Evolutionary conservation across 2,113 vertebrate genomes (phyloP), one percentile per base, ranked within the genome.

Genomic region (Ahaetulla prasina): DNA sequence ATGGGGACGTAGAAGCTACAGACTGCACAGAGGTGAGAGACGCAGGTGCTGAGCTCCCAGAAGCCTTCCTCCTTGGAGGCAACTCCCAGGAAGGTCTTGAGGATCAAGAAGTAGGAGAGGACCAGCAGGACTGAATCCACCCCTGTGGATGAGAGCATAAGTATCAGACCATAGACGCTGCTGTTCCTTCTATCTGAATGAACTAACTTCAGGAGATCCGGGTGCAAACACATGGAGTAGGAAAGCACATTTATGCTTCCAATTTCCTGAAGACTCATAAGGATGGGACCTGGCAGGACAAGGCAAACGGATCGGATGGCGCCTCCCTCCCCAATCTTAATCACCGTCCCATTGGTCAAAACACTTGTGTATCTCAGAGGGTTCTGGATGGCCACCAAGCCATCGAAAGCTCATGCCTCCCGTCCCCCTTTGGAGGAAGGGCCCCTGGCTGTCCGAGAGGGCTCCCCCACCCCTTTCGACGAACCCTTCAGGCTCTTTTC

Each of bases 21-120:
- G 49, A 95, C 4, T 5, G 95, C 94, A 12, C 93, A 96, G n/a
- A 96, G 85, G 89, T 96, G 96, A 30, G 95, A 96, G 23, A 95
- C 0, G 50, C 95, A 95, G 0, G 93, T 95, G 22, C 93, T 89
- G 4, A 97, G 89, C 11, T 89, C 84, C 94, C 95, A 95, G 88
- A 91, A 85, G 54, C 50, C 80, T 23, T 91, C 93, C 0, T 53
- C 90, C 20, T 11, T 89, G 18, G 95, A 90, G n/a, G 95, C 5
- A 0, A 94, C 90, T 68, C 45, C 85, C 68, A 95, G 3, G n/a
- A 95, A 27, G 27, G 94, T 92, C 85, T 93, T 94, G 43, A 96
- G 22, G 47, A 96, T 95, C 89, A 95, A 55, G 5, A 20, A 0
- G 1, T 95, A 96, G 14, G 96, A 96, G 55, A 97, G 89, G 0